Conservation (phyloP, 2,113 vertebrate genomes). For the Microcebus tavaratra region DNA sequence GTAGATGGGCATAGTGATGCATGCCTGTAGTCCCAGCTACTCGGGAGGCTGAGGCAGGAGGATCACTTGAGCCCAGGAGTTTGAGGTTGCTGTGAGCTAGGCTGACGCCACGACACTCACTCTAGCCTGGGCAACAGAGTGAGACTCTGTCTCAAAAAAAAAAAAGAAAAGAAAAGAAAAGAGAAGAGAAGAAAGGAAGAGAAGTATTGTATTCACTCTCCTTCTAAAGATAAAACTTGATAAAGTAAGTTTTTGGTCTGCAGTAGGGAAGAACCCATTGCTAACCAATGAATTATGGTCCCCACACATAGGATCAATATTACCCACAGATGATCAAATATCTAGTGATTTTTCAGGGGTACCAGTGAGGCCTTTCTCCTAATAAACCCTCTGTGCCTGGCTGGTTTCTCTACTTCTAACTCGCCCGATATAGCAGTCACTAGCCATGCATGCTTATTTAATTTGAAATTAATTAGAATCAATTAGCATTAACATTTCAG, state of each 20-base stretch:
- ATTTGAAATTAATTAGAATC: constrained; percentile 4
- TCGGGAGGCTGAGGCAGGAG: too few species aligned
- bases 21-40: too few species aligned
- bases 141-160: too few species aligned
- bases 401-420: neutral
- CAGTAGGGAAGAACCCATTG: neutral
- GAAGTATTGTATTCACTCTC: neutral
- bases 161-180: too few species aligned
- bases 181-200: neutral
- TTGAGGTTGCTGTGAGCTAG: too few species aligned
- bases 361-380: neutral
- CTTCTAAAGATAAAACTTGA: neutral
- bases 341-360: neutral
- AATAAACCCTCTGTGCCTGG: neutral
- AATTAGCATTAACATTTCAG: neutral
- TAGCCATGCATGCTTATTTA: neutral
- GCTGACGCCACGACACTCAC: too few species aligned
- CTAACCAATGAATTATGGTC: neutral
- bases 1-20: too few species aligned
- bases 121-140: too few species aligned
- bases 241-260: neutral
- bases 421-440: neutral
- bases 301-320: neutral
- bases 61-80: too few species aligned
- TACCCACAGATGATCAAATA: neutral